Evolutionary conservation across 2,113 vertebrate species (phyloP), one percentile per base, ranked within the genome.

Genomic region (Cryptomyrus ogoouensis): DNA sequence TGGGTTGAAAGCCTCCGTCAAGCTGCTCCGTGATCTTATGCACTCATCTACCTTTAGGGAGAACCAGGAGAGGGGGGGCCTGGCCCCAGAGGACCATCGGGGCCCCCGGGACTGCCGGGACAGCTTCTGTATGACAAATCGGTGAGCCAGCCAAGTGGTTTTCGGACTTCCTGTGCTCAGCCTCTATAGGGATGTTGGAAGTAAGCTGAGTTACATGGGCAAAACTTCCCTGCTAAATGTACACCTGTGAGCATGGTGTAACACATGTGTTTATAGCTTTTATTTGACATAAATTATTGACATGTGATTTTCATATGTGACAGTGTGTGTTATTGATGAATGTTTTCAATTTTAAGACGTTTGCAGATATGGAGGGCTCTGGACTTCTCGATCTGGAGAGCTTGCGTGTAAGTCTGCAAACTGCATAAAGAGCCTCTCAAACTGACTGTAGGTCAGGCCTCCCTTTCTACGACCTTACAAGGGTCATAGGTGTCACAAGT

Each of bases 351-450:
- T 58, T 74, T 2, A 50, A 99, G 98, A 98, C 97, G 0, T 99
- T 97, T 93, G 92, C 97, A 0, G 98, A 99, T 94, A 98, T 99
- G 98, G 98, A 99, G 92, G 98, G 97, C 0, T 99, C 98, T 0
- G 98, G 98, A 89, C 97, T 96, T 0, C 89, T 95, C 0, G 97
- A 98, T 88, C 52, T 95, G 92, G 97, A 97, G 52, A 96, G 52
- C 89, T 50, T 96, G 52, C 93, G 92, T 91, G 98, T 96, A 91
- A 3, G 93, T 89, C 5, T 88, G 86, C 3, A n/a, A 66, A 77
- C 44, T 31, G 2, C 17, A 44, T 39, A 19, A 46, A 85, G 10
- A 87, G 15, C 27, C 12, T 62, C 56, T n/a, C 56, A n/a, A n/a
- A 58, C 56, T 58, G 21, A 58, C 56, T n/a, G 24, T 58, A 24